phyloP scores from a whole-genome alignment of 1,140 invertebrate genomes.

The Papilio polytes region DNA sequence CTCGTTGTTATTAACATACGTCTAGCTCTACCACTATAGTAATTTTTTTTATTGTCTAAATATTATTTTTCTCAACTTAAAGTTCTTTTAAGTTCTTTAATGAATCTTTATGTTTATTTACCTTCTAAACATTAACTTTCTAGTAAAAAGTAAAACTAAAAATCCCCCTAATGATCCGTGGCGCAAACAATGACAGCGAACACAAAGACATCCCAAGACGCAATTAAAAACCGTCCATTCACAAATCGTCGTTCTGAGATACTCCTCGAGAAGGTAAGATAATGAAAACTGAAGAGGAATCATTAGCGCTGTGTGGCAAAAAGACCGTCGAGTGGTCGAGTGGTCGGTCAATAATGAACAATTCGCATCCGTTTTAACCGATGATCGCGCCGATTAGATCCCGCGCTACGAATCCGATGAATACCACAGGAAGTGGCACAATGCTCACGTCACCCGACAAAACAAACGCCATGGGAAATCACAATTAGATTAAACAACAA shows the following conservation, averaged over 20 bases:
- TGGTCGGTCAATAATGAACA: slow-evolving; percentile 59
- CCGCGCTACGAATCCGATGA: slow-evolving; percentile 55
- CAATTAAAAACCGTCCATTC: slow-evolving; percentile 37
- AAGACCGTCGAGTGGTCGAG: slow-evolving; percentile 11
- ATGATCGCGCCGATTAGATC: slow-evolving; percentile 60
- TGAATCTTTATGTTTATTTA: not conserved
- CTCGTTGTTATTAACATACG: too few species aligned
- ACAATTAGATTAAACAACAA: slow-evolving; percentile 74
- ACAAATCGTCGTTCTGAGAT: slow-evolving; percentile 23
- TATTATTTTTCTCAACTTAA: too few species aligned
- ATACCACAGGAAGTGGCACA: slow-evolving; percentile 63
- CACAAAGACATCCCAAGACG: slow-evolving; percentile 38
- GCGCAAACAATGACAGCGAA: slow-evolving; percentile 11
- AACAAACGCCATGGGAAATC: slow-evolving; percentile 74
- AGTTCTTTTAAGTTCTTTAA: too few species aligned
- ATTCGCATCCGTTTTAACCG: slow-evolving; percentile 62
- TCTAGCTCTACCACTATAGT: too few species aligned
- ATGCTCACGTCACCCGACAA: slow-evolving; percentile 68
- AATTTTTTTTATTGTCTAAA: too few species aligned
- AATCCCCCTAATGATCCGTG: slow-evolving; percentile 20
- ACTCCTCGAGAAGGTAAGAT: slow-evolving; percentile 9
- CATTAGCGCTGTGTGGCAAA: slow-evolving; percentile 7
- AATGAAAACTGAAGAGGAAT: slow-evolving; percentile 31
- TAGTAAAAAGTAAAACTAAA: slow-evolving; percentile 18
- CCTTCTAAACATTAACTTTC: slow-evolving; percentile 1